Percentiles rank a stretch among this genome's conserved stretches.
Conservation (phyloP, 2,888 invertebrate species). For the Aromia moschata region DNA sequence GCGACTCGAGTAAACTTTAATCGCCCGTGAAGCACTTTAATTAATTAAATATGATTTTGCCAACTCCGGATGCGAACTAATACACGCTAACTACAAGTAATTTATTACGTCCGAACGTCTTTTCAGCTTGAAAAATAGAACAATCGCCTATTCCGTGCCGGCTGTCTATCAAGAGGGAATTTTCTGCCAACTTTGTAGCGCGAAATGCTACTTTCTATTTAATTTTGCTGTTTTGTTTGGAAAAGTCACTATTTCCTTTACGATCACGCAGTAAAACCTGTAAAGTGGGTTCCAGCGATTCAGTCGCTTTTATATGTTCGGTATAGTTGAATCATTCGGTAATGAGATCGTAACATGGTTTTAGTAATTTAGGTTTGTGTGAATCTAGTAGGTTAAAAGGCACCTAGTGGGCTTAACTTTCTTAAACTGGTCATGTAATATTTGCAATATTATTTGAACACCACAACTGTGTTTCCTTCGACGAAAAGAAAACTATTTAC, state of each 20-base stretch:
- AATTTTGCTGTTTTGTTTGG: slow-evolving; percentile 8
- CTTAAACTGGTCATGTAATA: too few relatives aligned
- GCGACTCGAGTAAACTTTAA: too few relatives aligned
- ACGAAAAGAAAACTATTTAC: too few relatives aligned
- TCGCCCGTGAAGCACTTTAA: neutral
- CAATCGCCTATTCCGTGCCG: neutral
- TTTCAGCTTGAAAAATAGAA: neutral
- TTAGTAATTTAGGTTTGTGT: too few relatives aligned
- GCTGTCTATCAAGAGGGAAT: neutral
- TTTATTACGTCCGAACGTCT: neutral
- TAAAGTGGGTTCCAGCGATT: slow-evolving; percentile 15
- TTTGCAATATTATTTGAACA: too few relatives aligned
- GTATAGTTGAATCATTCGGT: too few relatives aligned
- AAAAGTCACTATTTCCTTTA: slow-evolving; percentile 8
- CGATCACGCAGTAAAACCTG: slow-evolving; percentile 6
- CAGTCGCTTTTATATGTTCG: slow-evolving; percentile 14
- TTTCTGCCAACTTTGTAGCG: neutral
- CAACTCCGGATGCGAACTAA: neutral
- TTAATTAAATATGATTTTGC: neutral
- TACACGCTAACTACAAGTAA: neutral
- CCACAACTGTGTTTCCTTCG: too few relatives aligned
- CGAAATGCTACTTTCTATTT: neutral
- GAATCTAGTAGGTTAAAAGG: too few relatives aligned
- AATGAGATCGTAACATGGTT: too few relatives aligned
- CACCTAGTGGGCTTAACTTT: too few relatives aligned